These are phyloP conservation scores for Ranitomeya imitator DNA, from an alignment of 2,113 vertebrate genomes.

Conservation along the genomic window DNA sequence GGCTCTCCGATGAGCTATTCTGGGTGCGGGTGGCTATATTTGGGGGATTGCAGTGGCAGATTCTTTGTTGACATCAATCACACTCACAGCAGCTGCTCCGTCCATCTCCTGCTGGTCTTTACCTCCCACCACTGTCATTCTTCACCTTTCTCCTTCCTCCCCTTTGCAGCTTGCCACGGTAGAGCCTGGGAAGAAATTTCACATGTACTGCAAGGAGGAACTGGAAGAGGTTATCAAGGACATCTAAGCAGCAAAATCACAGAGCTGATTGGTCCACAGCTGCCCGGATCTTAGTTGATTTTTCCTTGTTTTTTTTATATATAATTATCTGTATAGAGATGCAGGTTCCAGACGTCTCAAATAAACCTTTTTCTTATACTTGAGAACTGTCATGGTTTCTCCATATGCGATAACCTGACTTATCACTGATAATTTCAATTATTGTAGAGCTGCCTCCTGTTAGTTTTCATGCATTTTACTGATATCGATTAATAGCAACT, in stretches of 20 bases:
- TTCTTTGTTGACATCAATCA: conserved; percentile 53
- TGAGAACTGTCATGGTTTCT: neutral
- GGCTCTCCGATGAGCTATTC: conserved; percentile 44
- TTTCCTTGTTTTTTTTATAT: conserved; percentile 53
- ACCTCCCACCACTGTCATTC: conserved; percentile 23
- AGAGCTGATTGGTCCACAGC: conserved; percentile 3
- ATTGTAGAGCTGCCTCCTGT: too few species aligned
- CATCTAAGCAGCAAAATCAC: conserved; percentile 75
- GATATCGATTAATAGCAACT: too few species aligned
- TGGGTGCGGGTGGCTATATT: conserved; percentile 52
- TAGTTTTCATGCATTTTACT: too few species aligned
- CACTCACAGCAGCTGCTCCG: conserved; percentile 47
- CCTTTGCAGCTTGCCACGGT: conserved; percentile 85
- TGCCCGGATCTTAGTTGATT: neutral
- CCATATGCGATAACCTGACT: neutral
- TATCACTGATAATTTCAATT: too few species aligned
- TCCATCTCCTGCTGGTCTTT: conserved; percentile 29
- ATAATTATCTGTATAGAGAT: conserved; percentile 74
- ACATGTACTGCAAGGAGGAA: conserved; percentile 98
- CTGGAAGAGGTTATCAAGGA: conserved; percentile 98
- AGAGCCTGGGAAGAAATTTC: conserved; percentile 94
- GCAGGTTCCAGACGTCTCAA: conserved; percentile 67
- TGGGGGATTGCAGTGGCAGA: conserved; percentile 51
- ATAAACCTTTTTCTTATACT: conserved; percentile 70
- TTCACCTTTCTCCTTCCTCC: neutral